Conservation (phyloP, 2,888 invertebrate species). For the Cataglyphis livida region DNA sequence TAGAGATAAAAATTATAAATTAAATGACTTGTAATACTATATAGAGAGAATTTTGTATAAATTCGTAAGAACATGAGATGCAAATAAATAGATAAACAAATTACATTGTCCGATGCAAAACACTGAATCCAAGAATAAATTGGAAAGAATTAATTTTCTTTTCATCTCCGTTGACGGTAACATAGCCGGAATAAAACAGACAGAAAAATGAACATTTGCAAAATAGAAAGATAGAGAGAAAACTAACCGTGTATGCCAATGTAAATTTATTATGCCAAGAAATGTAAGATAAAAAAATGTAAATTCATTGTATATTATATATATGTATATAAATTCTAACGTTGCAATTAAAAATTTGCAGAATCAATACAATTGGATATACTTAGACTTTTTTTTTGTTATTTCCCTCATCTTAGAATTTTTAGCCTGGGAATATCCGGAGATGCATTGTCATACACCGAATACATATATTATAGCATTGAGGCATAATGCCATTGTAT, state of each 20-base stretch:
- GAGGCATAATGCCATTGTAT: slow-evolving; percentile 7
- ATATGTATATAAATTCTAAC: not conserved
- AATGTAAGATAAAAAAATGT: slow-evolving; percentile 7
- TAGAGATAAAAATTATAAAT: not conserved
- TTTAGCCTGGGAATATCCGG: slow-evolving; percentile 4
- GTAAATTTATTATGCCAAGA: not conserved
- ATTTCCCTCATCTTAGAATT: not conserved
- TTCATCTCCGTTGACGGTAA: not conserved
- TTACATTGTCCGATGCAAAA: not conserved
- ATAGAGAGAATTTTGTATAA: not conserved
- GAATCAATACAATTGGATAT: not conserved
- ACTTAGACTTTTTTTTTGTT: slow-evolving; percentile 12
- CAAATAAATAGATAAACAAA: not conserved
- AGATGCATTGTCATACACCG: not conserved
- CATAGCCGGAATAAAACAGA: not conserved
- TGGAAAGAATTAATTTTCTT: not conserved
- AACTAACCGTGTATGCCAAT: not conserved
- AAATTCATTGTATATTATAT: slow-evolving; percentile 4
- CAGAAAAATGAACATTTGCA: slow-evolving; percentile 1
- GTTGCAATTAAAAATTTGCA: not conserved
- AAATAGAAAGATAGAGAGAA: not conserved
- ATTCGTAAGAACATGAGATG: not conserved
- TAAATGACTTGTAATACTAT: not conserved
- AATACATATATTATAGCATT: slow-evolving; percentile 12
- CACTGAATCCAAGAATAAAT: not conserved